Base-by-base conservation (phyloP, 2,888 invertebrate species). In the Augiades crinisus region DNA sequence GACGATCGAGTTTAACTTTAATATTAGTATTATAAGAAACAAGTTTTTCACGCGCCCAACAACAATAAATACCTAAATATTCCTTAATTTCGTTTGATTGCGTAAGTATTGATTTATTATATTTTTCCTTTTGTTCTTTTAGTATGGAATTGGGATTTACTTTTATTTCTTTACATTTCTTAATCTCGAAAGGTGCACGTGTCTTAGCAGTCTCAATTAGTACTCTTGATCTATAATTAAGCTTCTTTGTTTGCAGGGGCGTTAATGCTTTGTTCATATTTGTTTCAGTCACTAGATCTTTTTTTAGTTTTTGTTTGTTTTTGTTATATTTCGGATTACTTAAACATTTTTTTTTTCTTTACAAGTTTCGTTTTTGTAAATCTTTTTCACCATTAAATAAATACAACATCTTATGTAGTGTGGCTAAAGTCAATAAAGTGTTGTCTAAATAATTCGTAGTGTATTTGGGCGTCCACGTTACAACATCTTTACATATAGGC, bases 391-490 rank as follows among this genome's bases (percentile, higher is more conserved):
- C 63, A 14, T 55, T 52, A 44, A 81, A 62, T 12, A 79, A 14
- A 47, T 52, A 60, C 14, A 87, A 58, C 73, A 87, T 81, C 74
- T 81, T 85, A 43, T 77, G 72, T 1, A 87, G 66, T 5, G 85
- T 77, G 53, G 85, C 86, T 34, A 65, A 37, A 8, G 72, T 64
- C 36, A 73, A 59, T 8, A 72, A 59, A 41, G 53, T 53, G 6
- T 67, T 65, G n/a, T 60, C 59, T 5, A 47, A 33, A 22, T 43
- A 27, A 27, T 45, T 31, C 17, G 5, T 37, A 7, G 33, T 7
- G 5, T 37, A n/a, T 17, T 41, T 46, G 13, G 43, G 38, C 4
- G 3, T 22, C 56, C 40, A 43, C n/a, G 31, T 22, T 6, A 13
- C 12, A 5, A 6, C 12, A 6, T 17, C 10, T 30, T 7, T 12